Evolutionary conservation across 2,888 invertebrate genomes (phyloP), one percentile per base, ranked within the genome.

Genomic region (Heliconius ethilla): DNA sequence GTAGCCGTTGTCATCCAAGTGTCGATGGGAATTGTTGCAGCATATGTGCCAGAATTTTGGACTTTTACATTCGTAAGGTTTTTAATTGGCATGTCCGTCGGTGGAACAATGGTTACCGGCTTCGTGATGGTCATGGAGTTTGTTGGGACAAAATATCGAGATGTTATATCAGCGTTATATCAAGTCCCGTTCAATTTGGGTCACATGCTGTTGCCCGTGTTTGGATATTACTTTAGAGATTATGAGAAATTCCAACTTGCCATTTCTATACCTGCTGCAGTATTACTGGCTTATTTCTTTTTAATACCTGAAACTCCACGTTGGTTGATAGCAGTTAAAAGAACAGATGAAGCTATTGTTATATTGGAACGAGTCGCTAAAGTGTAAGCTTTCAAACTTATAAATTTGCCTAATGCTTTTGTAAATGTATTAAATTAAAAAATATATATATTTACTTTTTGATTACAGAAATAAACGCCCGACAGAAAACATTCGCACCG

Each of bases 301-400:
- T 86, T 97, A 51, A 88, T 97, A 25, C 97, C 97, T 0, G 97
- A 98, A 90, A 97, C 97, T 3, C 97, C 97, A 0, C 95, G 98
- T 81, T 98, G 97, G 97, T 92, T 97, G 37, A 93, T 97, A 79
- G 96, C 97, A 22, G 95, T 96, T 5, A 97, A 97, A 3, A 95
- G 95, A 81, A 94, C 96, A 67, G 96, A 96, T n/a, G 92, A 95
- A 76, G 96, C 97, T 0, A 92, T 96, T 4, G 86, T 87, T 76
- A 91, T 97, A 18, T 89, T 98, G 79, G 95, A 96, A 86, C 95
- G 95, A 80, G 96, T 96, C 3, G 97, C 97, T 5, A 95, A 93
- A 86, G 84, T 88, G 87, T 95, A 63, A 63, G 73, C 40, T 73
- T 25, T 9, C n/a, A 59, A 37, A 73, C 0, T 37, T 37, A 18